Evolutionary conservation across 2,888 invertebrate species (phyloP), one percentile per base, ranked within the genome.

Genomic region (Drosophila paracracens): DNA sequence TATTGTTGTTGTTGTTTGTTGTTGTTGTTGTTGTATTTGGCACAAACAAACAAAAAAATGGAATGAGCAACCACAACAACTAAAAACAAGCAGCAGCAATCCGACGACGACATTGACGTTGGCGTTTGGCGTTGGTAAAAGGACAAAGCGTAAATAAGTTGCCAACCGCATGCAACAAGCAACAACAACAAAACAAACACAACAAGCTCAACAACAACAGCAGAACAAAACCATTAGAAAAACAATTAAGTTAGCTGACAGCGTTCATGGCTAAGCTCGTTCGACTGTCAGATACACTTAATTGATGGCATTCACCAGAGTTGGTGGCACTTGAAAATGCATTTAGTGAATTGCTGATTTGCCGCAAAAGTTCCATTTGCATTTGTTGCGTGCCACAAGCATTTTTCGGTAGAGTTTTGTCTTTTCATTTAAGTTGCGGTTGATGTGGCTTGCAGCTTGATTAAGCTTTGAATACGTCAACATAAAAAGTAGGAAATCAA

Each of bases 61-160:
- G 46, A 57, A 40, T 29, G 33, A 48, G 48, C 56, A 74, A 57
- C 70, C 64, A 65, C 75, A 75, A 74, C 73, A 60, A 66, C 52
- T 33, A 56, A 36, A 57, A 74, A 70, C 59, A 68, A 59, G 25
- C 60, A 48, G 13, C 52, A 57, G 35, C 48, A 74, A 27, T 70
- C 16, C 36, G 16, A 25, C 46, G 46, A 79, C 80, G 80, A 72
- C 80, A 67, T 78, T 78, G 78, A 71, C 56, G 78, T 70, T 70
- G 46, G 21, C 21, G 46, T 46, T 46, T 21, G 66, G 71, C 59
- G 40, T 54, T 57, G 63, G 50, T 56, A 78, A 81, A 80, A 78
- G 80, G 79, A 81, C 76, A 74, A 74, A 69, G 76, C 81, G 76
- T 79, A 81, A 81, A 81, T 81, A 79, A 81, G 81, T 81, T 81